Percentiles rank a stretch among this genome's conserved stretches.
phyloP scores from a whole-genome alignment of 2,888 invertebrate genomes.

The Sepiola atlantica region DNA sequence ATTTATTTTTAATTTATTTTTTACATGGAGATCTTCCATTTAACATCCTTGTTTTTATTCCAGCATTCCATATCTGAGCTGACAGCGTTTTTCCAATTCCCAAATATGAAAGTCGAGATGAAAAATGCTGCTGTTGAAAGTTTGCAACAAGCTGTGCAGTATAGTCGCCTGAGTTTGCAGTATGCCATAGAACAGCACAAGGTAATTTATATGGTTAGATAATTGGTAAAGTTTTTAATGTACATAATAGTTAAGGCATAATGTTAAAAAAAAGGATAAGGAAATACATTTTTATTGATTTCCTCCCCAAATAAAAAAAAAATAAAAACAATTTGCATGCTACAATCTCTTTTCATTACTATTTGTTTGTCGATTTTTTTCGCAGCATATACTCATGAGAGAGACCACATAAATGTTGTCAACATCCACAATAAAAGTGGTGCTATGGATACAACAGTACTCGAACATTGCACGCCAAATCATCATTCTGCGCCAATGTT shows the following conservation, averaged over 20 bases:
- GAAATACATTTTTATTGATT: no score
- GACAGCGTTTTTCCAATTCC: conserved; percentile 80
- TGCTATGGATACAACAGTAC: no score
- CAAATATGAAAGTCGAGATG: conserved; percentile 64
- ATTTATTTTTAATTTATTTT: neutral
- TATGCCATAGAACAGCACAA: conserved; percentile 79
- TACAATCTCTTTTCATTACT: no score
- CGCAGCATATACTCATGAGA: no score
- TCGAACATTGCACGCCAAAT: no score
- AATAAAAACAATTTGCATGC: no score
- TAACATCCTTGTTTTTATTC: conserved; percentile 48
- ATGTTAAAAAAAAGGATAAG: neutral
- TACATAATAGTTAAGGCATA: neutral
- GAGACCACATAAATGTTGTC: no score
- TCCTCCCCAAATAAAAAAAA: no score
- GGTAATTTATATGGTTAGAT: conserved; percentile 56
- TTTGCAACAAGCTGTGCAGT: conserved; percentile 73
- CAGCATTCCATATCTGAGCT: conserved; percentile 85
- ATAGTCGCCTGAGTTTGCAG: conserved; percentile 76
- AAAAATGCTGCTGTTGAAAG: conserved; percentile 66
- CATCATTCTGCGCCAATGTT: no score
- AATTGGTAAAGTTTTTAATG: neutral
- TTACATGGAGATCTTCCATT: neutral
- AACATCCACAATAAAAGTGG: no score
- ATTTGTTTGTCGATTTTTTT: no score